Base-by-base conservation (phyloP, 2,888 invertebrate species). In the Athrips mouffetella region DNA sequence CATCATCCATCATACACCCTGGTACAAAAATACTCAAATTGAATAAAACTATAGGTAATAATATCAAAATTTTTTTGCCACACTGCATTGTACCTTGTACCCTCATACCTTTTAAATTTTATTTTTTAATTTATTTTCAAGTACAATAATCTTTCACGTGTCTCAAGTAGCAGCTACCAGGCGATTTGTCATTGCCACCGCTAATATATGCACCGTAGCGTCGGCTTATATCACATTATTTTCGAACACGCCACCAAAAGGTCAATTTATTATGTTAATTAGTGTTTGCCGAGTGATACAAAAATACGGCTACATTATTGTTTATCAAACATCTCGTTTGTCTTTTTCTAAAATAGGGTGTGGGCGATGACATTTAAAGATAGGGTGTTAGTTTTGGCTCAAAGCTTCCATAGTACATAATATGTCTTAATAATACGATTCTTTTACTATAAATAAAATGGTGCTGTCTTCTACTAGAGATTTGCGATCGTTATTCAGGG, bases 251-350 rank as follows among this genome's bases (percentile, higher is more conserved):
- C 55, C 63, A 61, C 53, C 62, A 66, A 68, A 62, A 64, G 61
- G 62, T 69, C 71, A 67, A 73, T 76, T 70, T 66, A 71, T 66
- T 67, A 65, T 70, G 68, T 64, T 74, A 73, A 73, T 75, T 69
- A 64, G 62, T 70, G 62, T 73, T 71, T 72, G 65, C 65, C 63
- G 62, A 65, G 65, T 57, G 61, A 65, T 59, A 60, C 52, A 55
- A 55, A 55, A 59, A 58, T 59, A 35, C 21, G 53, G 50, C 45
- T 18, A 35, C 45, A 55, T 51, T 51, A 50, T 55, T 59, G 49
- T 31, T 37, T 46, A 46, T 46, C 37, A 27, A 25, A n/a, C 7
- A 33, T 27, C 20, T 42, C 25, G 27, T 50, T 44, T 45, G 27
- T 48, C 42, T 37, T 35, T 37, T 37, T 37, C 20, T 21, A 21